Evolutionary conservation across 2,797 vertebrate genomes (phyloP).

Genomic region (Benthosema pterotum): DNA sequence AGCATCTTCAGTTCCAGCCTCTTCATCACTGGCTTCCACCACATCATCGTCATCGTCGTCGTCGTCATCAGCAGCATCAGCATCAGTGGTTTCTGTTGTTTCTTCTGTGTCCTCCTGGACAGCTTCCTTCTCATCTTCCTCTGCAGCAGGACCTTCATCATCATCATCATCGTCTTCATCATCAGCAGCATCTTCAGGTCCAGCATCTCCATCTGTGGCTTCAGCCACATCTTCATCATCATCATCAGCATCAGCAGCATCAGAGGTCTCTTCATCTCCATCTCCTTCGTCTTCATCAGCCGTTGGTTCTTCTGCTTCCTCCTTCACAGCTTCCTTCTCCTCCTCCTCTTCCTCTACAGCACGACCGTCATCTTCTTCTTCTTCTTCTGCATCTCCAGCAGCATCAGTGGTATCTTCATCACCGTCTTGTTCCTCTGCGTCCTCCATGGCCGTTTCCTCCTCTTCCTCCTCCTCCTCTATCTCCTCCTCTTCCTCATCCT

Average conservation of each 20-base stretch:
- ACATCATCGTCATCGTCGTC: slow-evolving; percentile 4
- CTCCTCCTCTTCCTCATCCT: background rate
- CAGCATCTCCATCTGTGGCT: background rate
- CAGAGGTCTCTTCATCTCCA: no score
- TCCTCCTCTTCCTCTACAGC: background rate
- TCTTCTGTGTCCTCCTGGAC: background rate
- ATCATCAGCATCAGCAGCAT: background rate
- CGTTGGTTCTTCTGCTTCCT: background rate
- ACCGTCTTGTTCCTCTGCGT: slow-evolving; percentile 1
- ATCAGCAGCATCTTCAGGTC: background rate
- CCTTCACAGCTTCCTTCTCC: background rate
- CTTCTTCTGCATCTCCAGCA: background rate
- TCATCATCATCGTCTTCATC: slow-evolving; percentile 10
- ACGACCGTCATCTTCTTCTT: background rate
- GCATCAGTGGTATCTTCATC: background rate
- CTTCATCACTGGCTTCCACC: no score
- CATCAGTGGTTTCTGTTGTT: background rate
- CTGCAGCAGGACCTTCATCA: background rate
- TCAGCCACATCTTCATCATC: slow-evolving; percentile 7
- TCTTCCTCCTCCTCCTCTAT: background rate
- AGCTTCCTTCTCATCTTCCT: slow-evolving; percentile 1
- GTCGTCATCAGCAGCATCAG: background rate
- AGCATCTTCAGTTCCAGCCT: background rate
- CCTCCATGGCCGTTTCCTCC: background rate
- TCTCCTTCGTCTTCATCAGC: no score